phyloP scores from a whole-genome alignment of 2,888 invertebrate species.

The Lissocephala sabroskyi region DNA sequence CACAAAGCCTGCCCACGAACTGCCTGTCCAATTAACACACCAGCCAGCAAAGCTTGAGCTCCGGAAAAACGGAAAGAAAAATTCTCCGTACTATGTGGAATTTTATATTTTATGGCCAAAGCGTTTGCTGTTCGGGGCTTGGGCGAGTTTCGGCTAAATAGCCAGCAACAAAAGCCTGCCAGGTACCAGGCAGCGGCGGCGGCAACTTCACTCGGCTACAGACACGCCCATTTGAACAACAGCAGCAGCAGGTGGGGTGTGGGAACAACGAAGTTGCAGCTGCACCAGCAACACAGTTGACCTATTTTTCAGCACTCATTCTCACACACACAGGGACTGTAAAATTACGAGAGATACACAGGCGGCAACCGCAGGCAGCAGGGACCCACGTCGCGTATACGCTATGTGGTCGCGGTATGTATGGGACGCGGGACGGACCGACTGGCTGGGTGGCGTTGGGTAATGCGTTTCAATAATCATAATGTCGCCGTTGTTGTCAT shows the following conservation, averaged over 20 bases:
- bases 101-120: constrained; percentile 19
- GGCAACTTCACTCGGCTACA: constrained; percentile 54
- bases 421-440: too few species aligned
- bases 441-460: not conserved
- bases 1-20: constrained; percentile 1
- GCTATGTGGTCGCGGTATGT: too few species aligned
- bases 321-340: constrained; percentile 25
- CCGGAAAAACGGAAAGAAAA: too few species aligned
- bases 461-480: constrained; percentile 4
- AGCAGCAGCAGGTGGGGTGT: constrained; percentile 5
- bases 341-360: constrained; percentile 41
- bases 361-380: constrained; percentile 4
- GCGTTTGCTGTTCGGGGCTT: too few species aligned
- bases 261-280: constrained; percentile 13
- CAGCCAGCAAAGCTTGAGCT: not conserved
- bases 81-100: not conserved
- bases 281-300: constrained; percentile 33
- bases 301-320: constrained; percentile 40
- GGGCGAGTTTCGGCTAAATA: too few species aligned
- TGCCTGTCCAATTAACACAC: constrained; percentile 22
- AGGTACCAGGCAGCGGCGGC: constrained; percentile 8
- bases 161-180: too few species aligned
- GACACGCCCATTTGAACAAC: constrained; percentile 58
- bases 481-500: not conserved
- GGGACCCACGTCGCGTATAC: constrained; percentile 22